phyloP scores from a whole-genome alignment of 2,113 vertebrate species.

The Promerops cafer region DNA sequence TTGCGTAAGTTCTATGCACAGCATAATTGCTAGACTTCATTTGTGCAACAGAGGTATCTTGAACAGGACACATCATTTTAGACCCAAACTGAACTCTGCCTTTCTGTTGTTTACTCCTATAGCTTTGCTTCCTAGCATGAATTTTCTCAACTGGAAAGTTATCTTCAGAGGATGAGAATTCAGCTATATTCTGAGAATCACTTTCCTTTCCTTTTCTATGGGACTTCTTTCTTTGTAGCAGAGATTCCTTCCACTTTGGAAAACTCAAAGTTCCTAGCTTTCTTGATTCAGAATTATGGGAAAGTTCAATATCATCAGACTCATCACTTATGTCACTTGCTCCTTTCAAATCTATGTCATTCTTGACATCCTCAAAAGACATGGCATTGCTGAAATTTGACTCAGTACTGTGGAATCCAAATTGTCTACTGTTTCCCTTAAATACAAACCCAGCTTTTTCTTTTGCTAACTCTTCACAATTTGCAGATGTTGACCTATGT shows the following conservation, averaged over 20 bases:
- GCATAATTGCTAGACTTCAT: not conserved
- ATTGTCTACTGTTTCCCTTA: not conserved
- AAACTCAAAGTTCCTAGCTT: not conserved
- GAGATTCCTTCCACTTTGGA: not conserved
- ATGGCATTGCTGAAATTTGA: not conserved
- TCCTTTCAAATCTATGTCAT: not conserved
- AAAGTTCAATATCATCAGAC: constrained; percentile 82
- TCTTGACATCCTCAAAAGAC: not conserved
- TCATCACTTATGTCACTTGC: constrained; percentile 77
- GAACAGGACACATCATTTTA: not conserved
- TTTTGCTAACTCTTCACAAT: constrained; percentile 19
- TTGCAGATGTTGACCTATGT: not conserved
- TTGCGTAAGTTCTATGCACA: not conserved
- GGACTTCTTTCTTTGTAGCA: not conserved
- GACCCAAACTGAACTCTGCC: not conserved
- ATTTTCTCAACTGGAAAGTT: constrained; percentile 46
- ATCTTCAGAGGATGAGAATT: constrained; percentile 84
- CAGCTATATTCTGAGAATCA: constrained; percentile 70
- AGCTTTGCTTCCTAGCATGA: not conserved
- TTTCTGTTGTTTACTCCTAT: not conserved
- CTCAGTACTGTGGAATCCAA: not conserved
- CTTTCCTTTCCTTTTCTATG: not conserved
- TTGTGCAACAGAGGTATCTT: not conserved
- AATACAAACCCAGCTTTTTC: not conserved
- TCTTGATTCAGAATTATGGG: not conserved